Evolutionary conservation across 2,797 vertebrate species (phyloP).

Genomic region (Enteromius treurensis): DNA sequence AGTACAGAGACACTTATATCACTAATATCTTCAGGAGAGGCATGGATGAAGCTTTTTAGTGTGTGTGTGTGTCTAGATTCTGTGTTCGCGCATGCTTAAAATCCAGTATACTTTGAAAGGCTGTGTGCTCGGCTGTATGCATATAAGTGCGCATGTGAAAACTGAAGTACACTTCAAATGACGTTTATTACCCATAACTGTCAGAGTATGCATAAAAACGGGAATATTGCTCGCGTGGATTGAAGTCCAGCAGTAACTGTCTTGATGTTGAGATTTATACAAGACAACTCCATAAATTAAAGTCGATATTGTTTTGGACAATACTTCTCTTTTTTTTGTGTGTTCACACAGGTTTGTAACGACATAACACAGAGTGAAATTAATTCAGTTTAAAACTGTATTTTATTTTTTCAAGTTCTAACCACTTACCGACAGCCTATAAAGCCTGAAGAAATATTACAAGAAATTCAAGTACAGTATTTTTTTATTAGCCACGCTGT

Average conservation of each 20-base stretch:
- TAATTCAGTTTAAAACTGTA: background rate
- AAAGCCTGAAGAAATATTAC: background rate
- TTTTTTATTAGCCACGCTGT: conserved; percentile 1
- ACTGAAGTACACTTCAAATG: background rate
- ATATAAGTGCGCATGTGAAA: background rate
- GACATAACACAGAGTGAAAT: background rate
- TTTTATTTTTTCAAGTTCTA: background rate
- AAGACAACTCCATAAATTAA: too few relatives aligned
- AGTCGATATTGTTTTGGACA: too few relatives aligned
- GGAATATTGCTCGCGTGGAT: background rate
- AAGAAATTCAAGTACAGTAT: background rate
- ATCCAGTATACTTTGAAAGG: background rate
- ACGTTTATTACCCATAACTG: background rate
- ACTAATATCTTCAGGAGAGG: background rate
- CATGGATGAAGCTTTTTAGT: background rate
- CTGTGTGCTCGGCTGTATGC: background rate
- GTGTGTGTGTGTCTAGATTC: background rate
- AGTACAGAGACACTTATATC: background rate
- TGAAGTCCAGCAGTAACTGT: background rate
- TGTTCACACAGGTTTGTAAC: background rate
- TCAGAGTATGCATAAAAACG: background rate
- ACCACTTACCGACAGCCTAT: background rate
- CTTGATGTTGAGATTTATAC: background rate
- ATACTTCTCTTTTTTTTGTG: background rate
- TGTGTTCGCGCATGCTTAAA: background rate